A percentile compares a stretch with the other conserved stretches of the same genome.
phyloP scores from a whole-genome alignment of 2,113 vertebrate genomes.

The Clupea harengus region DNA sequence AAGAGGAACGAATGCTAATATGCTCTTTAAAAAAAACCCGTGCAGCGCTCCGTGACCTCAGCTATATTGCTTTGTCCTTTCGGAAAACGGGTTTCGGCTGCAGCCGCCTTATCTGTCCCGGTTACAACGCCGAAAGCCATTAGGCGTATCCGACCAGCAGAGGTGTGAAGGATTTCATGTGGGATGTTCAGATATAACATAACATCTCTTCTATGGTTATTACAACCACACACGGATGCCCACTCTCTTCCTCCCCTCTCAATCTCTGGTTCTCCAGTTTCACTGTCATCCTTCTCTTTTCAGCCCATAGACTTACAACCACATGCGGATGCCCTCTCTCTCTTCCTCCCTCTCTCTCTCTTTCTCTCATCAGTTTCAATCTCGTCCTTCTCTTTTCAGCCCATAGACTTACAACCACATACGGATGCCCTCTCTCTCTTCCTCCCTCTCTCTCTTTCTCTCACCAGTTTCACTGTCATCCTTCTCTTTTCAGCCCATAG shows the following conservation, averaged over 20 bases:
- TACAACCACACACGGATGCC: not conserved
- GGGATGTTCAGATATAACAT: not conserved
- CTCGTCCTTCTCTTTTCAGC: too few relatives aligned
- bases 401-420: not conserved
- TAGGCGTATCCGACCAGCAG: not conserved
- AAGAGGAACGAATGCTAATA: constrained; percentile 38
- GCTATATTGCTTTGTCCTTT: constrained; percentile 33
- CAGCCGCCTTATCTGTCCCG: constrained; percentile 7
- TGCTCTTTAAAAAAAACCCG: not conserved
- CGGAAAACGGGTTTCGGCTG: not conserved
- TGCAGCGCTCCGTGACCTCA: constrained; percentile 28
- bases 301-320: not conserved
- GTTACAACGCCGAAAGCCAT: not conserved
- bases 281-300: too few relatives aligned
- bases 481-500: too few relatives aligned
- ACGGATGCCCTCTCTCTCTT: not conserved
- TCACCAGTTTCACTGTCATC: too few relatives aligned
- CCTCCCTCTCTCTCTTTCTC: not conserved
- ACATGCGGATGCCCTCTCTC: not conserved
- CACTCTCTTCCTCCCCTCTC: not conserved
- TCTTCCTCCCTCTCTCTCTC: not conserved
- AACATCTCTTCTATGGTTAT: not conserved
- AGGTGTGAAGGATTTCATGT: not conserved
- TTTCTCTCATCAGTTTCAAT: too few relatives aligned
- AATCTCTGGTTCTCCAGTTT: not conserved